Percentiles rank a stretch among this genome's conserved stretches.
Conservation (phyloP, 1,140 invertebrate species). For the Phenacoccus solenopsis region DNA sequence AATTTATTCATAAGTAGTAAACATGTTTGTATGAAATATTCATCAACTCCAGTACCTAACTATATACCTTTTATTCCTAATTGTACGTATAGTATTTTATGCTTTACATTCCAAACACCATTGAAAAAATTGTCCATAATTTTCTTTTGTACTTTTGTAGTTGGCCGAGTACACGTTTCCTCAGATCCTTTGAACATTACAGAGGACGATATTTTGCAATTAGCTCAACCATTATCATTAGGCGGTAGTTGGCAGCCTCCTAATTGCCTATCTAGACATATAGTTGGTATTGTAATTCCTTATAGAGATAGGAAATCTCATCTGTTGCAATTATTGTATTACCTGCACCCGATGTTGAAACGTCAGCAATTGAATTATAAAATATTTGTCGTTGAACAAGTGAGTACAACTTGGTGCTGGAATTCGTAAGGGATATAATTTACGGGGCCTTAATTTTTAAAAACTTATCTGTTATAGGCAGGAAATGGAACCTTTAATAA, state of each 20-base stretch:
- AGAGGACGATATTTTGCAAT: conserved; percentile 18
- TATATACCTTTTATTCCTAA: no score
- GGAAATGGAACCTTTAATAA: conserved; percentile 48
- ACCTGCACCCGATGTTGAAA: conserved; percentile 46
- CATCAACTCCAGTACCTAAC: no score
- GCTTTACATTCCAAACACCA: no score
- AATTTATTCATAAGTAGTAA: no score
- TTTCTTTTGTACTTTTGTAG: neutral
- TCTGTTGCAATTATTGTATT: conserved; percentile 38
- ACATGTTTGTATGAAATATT: no score
- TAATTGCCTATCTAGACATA: conserved; percentile 38
- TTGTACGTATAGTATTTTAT: no score
- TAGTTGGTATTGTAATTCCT: conserved; percentile 46
- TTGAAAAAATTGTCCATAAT: no score
- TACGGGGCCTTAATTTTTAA: neutral
- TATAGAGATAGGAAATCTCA: conserved; percentile 46
- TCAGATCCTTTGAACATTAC: conserved; percentile 16
- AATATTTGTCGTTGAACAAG: conserved; percentile 51
- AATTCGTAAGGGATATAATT: neutral
- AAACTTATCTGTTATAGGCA: conserved; percentile 23
- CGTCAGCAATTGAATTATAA: conserved; percentile 47
- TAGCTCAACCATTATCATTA: conserved; percentile 4
- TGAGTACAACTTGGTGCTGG: conserved; percentile 22
- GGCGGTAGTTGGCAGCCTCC: conserved; percentile 41
- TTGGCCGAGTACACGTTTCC: neutral